A percentile compares a stretch with the other conserved stretches of the same genome.
Evolutionary conservation across 2,113 vertebrate species (phyloP).

Genomic region (Cryptoleucopteryx plumbea): DNA sequence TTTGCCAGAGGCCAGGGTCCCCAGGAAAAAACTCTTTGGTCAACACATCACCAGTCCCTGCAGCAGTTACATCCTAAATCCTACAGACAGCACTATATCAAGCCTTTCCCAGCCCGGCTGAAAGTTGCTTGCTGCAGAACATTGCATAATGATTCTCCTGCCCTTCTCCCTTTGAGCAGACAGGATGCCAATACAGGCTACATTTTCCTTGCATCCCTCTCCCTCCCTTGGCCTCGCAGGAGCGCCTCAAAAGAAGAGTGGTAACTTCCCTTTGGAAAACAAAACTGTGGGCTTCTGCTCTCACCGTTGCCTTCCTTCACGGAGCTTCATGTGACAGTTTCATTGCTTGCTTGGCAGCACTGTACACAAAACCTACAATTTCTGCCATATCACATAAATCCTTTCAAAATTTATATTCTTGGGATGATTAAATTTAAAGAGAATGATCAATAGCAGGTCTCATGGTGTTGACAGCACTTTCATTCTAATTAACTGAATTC

Average conservation of each 20-base stretch:
- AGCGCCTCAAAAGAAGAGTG: neutral
- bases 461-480: slow-evolving; percentile 18
- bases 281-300: neutral
- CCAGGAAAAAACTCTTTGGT: neutral
- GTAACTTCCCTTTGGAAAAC: neutral
- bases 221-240: neutral
- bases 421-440: slow-evolving; percentile 40
- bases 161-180: neutral
- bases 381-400: neutral
- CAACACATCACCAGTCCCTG: neutral
- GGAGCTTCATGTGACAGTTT: neutral
- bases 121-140: neutral
- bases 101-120: neutral
- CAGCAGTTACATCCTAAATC: neutral
- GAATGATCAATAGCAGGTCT: slow-evolving; percentile 40
- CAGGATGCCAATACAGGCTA: no score
- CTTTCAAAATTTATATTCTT: slow-evolving; percentile 2
- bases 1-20: neutral
- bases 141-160: neutral
- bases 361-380: neutral
- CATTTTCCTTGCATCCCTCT: neutral
- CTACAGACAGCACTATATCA: neutral
- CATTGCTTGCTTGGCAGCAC: neutral
- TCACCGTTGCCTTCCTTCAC: neutral
- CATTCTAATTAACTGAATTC: slow-evolving; percentile 51